Evolutionary conservation across 2,888 invertebrate species (phyloP), one percentile per base, ranked within the genome.

Genomic region (Pyrgus malvae): DNA sequence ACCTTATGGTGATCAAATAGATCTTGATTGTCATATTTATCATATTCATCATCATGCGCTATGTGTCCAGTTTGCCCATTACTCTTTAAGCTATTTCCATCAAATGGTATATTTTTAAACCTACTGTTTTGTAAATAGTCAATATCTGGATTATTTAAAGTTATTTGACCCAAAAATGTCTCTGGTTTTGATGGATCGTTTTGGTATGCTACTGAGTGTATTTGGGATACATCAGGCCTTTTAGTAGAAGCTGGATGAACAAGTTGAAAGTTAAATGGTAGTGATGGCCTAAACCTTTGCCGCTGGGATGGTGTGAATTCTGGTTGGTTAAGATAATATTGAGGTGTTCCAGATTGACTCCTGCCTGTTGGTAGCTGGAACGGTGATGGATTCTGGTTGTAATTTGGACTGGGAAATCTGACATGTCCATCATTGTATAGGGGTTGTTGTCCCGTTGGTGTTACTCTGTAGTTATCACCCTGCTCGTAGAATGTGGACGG

Each of bases 161-260:
- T 92, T 40, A 92, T 92, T 81, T 93, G 92, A 6, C 92, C 92
- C 55, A 93, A 76, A 73, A 93, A 93, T 33, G 92, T 92, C 83
- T 93, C 93, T 17, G 91, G 91, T 70, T 92, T 91, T 2, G 92
- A 91, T 9, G 92, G 92, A 66, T 92, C 90, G 68, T 91, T 91
- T 68, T 91, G 91, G 67, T 92, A 92, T 3, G 89, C 90, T 45
- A 87, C 81, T n/a, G 90, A 88, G 69, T 91, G 92, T 63, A 92
- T 91, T 66, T 91, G 87, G 58, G 92, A 83, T 56, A 87, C 82
- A 61, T 92, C 92, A 33, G 93, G 93, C 67, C 89, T 83, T 68
- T 90, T 89, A 2, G 91, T 91, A 25, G 90, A 86, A 3, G 88
- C 87, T 50, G 88, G 87, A 59, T 90, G 88, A 44, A 82, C 74